Evolutionary conservation across 2,113 vertebrate species (phyloP).

Genomic region (Nestor notabilis): DNA sequence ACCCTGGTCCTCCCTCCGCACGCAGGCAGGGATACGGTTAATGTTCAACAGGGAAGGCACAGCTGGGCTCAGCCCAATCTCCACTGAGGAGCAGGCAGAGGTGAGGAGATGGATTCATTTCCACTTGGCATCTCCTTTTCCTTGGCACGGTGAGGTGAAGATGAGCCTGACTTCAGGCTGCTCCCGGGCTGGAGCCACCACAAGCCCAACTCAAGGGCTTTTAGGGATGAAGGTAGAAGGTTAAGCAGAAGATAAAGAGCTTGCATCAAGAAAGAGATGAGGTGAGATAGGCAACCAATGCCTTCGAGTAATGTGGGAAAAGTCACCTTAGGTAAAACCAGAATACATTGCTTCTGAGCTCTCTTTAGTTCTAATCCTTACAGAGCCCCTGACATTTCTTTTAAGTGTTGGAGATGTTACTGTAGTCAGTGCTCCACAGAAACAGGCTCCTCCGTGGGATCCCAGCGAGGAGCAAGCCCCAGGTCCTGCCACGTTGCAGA

Average conservation of each 20-base stretch:
- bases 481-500: background rate
- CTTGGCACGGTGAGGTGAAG: background rate
- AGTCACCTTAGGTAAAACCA: background rate
- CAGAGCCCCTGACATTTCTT: constrained; percentile 28
- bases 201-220: background rate
- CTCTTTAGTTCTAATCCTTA: background rate
- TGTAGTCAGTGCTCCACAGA: background rate
- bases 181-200: background rate
- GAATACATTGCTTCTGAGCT: background rate
- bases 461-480: background rate
- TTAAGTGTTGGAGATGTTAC: background rate
- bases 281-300: background rate
- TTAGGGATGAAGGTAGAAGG: background rate
- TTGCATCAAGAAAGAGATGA: background rate
- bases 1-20: background rate
- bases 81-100: background rate
- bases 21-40: constrained; percentile 16
- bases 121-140: background rate
- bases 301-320: background rate
- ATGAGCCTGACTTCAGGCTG: background rate
- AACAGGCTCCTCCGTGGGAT: fast-evolving
- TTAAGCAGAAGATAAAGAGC: background rate
- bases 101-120: background rate
- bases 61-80: background rate
- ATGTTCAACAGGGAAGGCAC: constrained; percentile 25